Base-by-base conservation (phyloP, 2,888 invertebrate genomes). In the Dicyrtomina minuta region DNA sequence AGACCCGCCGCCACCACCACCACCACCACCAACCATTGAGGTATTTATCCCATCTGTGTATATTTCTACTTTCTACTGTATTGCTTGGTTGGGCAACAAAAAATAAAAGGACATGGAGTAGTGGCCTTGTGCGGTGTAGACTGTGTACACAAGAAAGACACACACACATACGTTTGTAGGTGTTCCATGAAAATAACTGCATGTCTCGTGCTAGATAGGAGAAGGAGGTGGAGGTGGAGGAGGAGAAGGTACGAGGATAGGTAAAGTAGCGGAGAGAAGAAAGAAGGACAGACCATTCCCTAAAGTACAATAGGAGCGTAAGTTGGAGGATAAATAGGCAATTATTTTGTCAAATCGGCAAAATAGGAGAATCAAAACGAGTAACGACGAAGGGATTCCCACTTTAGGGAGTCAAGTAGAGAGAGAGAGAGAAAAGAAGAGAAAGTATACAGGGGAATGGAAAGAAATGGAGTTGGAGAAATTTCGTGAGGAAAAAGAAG, bases 341-440 rank as follows among this genome's bases (percentile, higher is more conserved):
- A 78, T 78, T 78, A 78, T 76, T 76, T 76, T 78, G 78, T 76
- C 78, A 77, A 76, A 77, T 76, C 75, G 74, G 75, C 73, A 74
- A 75, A 39, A 58, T 27, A 39, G 27, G 68, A 33, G 74, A 74
- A 76, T 73, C 68, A 74, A 69, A 74, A 74, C 66, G 72, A 74
- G 70, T 72, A 56, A 64, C 58, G 65, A 68, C 61, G 70, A 66
- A 53, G 43, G 62, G 66, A 72, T 67, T 70, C 72, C 70, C 64
- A 65, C 59, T 65, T 68, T 58, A 41, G 62, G 60, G 55, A 62
- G 64, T 53, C 51, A 64, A 26, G 26, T 5, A 60, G 24, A 33
- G 22, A 39, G 24, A 43, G 46, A 53, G 51, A 68, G 44, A 55
- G 24, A 56, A 41, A 33, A 58, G 59, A 56, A 59, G 58, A 60